phyloP scores from a whole-genome alignment of 2,797 vertebrate genomes.

The Philypnodon macrostomus region DNA sequence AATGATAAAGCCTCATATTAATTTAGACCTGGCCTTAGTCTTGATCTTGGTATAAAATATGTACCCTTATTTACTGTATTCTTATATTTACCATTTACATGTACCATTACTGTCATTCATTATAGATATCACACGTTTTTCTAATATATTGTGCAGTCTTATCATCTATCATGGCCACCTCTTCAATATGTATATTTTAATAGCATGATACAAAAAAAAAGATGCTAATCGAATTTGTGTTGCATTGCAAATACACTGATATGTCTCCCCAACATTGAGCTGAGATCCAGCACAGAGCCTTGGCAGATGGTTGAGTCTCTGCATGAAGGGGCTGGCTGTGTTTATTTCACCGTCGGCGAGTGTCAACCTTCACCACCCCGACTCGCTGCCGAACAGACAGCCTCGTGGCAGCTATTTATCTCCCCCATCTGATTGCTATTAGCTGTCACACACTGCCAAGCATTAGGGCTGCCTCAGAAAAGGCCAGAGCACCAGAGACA shows the following conservation, averaged over 20 bases:
- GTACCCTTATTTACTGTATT: too few relatives aligned
- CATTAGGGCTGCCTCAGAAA: constrained; percentile 19
- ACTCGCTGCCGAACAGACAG: constrained; percentile 60
- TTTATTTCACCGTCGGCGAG: constrained; percentile 62
- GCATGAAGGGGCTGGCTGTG: constrained; percentile 52
- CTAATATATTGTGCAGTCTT: too few relatives aligned
- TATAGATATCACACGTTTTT: too few relatives aligned
- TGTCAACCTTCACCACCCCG: constrained; percentile 62
- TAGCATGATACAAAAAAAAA: too few relatives aligned
- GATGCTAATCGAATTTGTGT: constrained; percentile 13
- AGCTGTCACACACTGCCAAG: constrained; percentile 35
- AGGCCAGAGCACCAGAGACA: constrained; percentile 19
- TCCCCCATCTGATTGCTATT: constrained; percentile 54
- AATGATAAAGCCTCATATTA: too few relatives aligned
- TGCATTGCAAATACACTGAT: constrained; percentile 29
- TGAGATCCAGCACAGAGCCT: constrained; percentile 39
- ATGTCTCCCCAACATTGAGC: constrained; percentile 36
- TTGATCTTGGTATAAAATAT: too few relatives aligned
- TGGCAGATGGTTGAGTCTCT: constrained; percentile 44
- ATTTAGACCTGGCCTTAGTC: too few relatives aligned
- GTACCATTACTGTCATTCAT: too few relatives aligned
- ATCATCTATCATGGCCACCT: neutral
- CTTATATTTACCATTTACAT: too few relatives aligned
- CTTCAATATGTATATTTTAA: constrained; percentile 14
- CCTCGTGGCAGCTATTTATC: constrained; percentile 62